phyloP scores from a whole-genome alignment of 2,797 vertebrate genomes.

The Helicolenus hilgendorfi region DNA sequence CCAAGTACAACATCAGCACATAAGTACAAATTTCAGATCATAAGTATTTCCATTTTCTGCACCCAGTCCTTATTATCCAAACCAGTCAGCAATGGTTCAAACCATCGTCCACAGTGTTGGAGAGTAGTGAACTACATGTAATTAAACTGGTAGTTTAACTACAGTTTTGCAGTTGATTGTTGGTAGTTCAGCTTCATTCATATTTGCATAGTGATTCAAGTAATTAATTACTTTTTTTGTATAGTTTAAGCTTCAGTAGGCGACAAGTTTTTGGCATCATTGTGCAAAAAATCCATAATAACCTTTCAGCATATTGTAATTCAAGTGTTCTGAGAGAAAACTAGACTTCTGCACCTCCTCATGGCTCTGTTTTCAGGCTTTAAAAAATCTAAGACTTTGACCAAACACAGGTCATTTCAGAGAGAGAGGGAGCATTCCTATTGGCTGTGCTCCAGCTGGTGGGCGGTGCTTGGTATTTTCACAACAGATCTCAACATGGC shows the following conservation, averaged over 20 bases:
- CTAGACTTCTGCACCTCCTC: no score
- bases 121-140: not conserved
- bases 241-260: not conserved
- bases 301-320: no score
- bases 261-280: not conserved
- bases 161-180: not conserved
- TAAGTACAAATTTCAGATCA: not conserved
- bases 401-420: no score
- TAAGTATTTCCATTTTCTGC: not conserved
- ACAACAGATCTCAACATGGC: no score
- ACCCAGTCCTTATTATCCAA: not conserved
- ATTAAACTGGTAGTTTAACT: not conserved
- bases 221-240: not conserved
- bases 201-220: slow-evolving; percentile 17
- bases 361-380: no score
- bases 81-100: not conserved
- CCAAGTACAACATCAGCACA: not conserved
- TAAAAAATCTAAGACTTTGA: no score
- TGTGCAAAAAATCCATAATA: no score
- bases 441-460: no score
- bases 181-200: slow-evolving; percentile 4
- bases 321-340: no score
- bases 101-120: not conserved
- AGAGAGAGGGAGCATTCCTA: no score
- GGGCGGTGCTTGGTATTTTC: no score